A percentile compares a stretch with the other conserved stretches of the same genome.
phyloP scores from a whole-genome alignment of 2,888 invertebrate species.

The Alloplasta piceator region DNA sequence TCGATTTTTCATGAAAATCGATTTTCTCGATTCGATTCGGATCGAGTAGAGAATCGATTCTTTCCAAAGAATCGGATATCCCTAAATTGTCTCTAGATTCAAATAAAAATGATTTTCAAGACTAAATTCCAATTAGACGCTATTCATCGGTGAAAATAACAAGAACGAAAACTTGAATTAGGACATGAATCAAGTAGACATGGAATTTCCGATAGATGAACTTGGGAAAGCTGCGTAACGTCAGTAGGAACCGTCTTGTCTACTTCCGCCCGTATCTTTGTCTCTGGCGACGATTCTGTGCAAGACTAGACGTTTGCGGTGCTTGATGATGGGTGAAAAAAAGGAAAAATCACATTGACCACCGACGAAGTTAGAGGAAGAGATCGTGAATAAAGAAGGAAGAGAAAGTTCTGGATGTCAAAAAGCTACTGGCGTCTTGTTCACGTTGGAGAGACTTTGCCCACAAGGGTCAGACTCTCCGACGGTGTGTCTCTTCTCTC shows the following conservation, averaged over 20 bases:
- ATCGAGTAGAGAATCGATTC: too few species aligned
- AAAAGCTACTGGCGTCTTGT: constrained; percentile 37
- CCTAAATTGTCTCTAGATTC: too few species aligned
- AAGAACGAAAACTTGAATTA: too few species aligned
- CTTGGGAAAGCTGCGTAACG: not conserved
- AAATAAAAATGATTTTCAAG: too few species aligned
- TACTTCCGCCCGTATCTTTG: constrained; percentile 10
- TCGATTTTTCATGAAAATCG: too few species aligned
- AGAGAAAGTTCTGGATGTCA: constrained; percentile 56
- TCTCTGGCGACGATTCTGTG: constrained; percentile 11
- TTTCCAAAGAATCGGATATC: too few species aligned
- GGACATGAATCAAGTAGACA: not conserved
- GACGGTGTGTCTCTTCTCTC: constrained; percentile 37
- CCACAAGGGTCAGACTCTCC: constrained; percentile 42
- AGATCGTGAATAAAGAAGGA: constrained; percentile 15
- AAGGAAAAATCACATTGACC: constrained; percentile 38
- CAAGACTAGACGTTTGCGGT: not conserved
- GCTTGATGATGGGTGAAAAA: constrained; percentile 19
- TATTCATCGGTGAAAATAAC: too few species aligned
- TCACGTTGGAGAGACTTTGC: constrained; percentile 27
- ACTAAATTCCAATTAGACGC: too few species aligned
- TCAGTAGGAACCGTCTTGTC: constrained; percentile 9
- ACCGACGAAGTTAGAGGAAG: constrained; percentile 52
- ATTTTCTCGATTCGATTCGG: too few species aligned
- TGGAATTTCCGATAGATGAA: not conserved